Evolutionary conservation across 2,113 vertebrate genomes (phyloP), one percentile per base, ranked within the genome.

Genomic region (Eulemur macaco): DNA sequence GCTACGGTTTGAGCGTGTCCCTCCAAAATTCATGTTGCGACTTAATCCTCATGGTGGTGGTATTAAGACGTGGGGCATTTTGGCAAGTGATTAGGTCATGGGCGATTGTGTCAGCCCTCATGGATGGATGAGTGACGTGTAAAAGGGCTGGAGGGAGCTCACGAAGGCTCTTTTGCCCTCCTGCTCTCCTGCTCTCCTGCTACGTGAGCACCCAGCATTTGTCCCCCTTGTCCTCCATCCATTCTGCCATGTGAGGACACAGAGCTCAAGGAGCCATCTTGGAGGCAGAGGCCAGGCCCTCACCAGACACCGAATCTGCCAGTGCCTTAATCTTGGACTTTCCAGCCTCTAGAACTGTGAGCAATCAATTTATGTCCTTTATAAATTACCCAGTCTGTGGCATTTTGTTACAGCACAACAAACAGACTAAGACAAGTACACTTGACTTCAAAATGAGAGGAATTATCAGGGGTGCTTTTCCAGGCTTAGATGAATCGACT

Each of bases 201-300:
- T 8, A 12, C 12, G 21, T 6, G 1, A 50, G 25, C 2, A 13
- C 25, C 1, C 3, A 42, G 18, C 31, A 11, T 9, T 34, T 3
- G n/a, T 37, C 8, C 21, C 29, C 25, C 2, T 52, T 42, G n/a
- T 10, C 3, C 20, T n/a, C 34, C n/a, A 3, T 58, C 39, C 64
- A 47, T 76, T 47, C 8, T 47, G 12, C 60, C 47, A 45, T 4
- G 5, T 29, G 76, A 82, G 64, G 47, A 76, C 27, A 39, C 58
- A 69, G 47, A 82, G 39, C 69, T 39, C 15, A 27, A 83, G 27
- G 13, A 1, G 4, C 2, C 39, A 52, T 29, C 27, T 60, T 77
- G 58, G 58, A 89, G 60, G 34, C 10, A 42, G 77, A 42, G 37
- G 7, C 2, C 1, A 29, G 18, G 31, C 10, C 14, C 47, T 76